Conservation (phyloP, 2,888 invertebrate species). For the Drosophila macrothrix region DNA sequence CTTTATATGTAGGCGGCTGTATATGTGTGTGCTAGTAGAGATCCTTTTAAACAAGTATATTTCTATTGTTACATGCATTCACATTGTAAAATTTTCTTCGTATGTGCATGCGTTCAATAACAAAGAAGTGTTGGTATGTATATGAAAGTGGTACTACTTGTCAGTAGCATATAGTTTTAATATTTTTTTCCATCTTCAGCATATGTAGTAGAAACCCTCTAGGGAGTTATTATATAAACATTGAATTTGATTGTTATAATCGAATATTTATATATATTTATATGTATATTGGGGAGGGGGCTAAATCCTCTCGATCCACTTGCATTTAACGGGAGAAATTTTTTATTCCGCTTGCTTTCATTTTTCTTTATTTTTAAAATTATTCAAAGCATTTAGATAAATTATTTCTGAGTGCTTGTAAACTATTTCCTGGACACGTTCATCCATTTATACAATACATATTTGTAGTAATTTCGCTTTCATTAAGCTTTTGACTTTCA, state of each 20-base stretch:
- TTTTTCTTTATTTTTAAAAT: neutral
- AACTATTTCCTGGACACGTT: slow-evolving; percentile 15
- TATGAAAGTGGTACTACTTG: neutral
- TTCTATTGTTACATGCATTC: slow-evolving; percentile 6
- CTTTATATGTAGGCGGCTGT: slow-evolving; percentile 7
- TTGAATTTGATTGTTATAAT: slow-evolving; percentile 1
- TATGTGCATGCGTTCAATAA: slow-evolving; percentile 9
- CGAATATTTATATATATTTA: neutral
- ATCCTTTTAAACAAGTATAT: slow-evolving; percentile 8
- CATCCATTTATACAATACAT: slow-evolving; percentile 10
- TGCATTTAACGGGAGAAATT: neutral
- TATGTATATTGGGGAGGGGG: neutral
- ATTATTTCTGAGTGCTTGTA: slow-evolving; percentile 1
- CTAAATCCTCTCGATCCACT: neutral
- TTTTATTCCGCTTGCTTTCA: neutral
- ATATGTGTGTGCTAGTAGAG: slow-evolving; percentile 13
- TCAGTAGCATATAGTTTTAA: neutral
- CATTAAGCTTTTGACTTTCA: slow-evolving; percentile 3
- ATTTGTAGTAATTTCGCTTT: slow-evolving; percentile 6
- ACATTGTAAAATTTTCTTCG: neutral
- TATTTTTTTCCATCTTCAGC: neutral
- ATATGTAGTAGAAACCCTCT: slow-evolving; percentile 4
- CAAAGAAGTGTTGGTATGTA: neutral
- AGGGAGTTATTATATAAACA: neutral
- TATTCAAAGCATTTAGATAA: neutral